Evolutionary conservation across 2,113 vertebrate species (phyloP).

Genomic region (Nothocercus nigrocapillus): DNA sequence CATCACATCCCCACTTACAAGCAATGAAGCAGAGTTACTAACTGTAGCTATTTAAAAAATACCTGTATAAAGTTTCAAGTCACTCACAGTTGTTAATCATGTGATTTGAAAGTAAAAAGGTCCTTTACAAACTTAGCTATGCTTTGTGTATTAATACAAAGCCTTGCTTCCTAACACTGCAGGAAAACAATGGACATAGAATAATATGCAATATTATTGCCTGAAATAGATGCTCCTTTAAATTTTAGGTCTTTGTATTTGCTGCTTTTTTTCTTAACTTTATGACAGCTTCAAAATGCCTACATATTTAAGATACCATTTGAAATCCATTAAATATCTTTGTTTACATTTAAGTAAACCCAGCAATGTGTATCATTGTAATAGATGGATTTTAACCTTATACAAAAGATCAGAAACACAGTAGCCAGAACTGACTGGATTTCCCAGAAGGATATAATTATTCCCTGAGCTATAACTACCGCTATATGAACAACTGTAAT

Average conservation of each 20-base stretch:
- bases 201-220: not conserved
- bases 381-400: not conserved
- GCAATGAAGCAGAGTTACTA: not conserved
- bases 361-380: not conserved
- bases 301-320: not conserved
- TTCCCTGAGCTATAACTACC: not conserved
- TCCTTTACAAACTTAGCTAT: not conserved
- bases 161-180: not conserved
- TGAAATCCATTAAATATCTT: not conserved
- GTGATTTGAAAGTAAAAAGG: not conserved
- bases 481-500: too few species aligned
- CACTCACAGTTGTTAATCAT: not conserved
- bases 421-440: not conserved
- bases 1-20: not conserved
- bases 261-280: not conserved
- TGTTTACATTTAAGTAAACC: not conserved
- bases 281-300: not conserved
- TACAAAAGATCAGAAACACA: not conserved
- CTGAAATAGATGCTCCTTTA: not conserved
- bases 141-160: not conserved
- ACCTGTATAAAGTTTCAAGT: not conserved
- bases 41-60: constrained; percentile 16
- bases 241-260: not conserved
- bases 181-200: not conserved
- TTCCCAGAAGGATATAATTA: not conserved